These are phyloP conservation scores for Byasa hedistus DNA, from an alignment of 2,888 invertebrate genomes.

Conservation along the genomic window DNA sequence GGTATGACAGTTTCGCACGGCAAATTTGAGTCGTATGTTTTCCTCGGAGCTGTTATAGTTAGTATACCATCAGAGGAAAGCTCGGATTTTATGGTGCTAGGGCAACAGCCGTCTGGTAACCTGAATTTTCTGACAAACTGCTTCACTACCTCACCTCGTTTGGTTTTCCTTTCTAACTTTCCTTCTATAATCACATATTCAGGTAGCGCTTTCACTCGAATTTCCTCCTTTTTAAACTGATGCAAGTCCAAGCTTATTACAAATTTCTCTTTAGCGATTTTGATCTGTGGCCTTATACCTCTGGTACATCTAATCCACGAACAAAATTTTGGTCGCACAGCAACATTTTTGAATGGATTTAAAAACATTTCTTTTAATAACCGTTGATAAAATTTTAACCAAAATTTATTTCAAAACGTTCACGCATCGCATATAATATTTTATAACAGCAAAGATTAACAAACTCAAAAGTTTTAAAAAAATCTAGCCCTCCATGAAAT, in stretches of 20 bases:
- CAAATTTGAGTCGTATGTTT: slow-evolving; percentile 40
- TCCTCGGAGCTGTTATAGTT: slow-evolving; percentile 55
- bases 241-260: slow-evolving; percentile 59
- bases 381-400: not conserved
- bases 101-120: slow-evolving; percentile 58
- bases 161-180: slow-evolving; percentile 58
- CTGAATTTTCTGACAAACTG: slow-evolving; percentile 63
- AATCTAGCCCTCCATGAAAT: slow-evolving; percentile 1
- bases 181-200: slow-evolving; percentile 67
- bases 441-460: not conserved
- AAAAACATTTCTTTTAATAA: slow-evolving; percentile 34
- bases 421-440: not conserved
- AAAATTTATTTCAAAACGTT: not conserved
- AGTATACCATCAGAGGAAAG: slow-evolving; percentile 56
- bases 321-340: slow-evolving; percentile 37
- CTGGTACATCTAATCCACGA: slow-evolving; percentile 44
- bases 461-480: not conserved
- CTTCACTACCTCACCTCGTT: slow-evolving; percentile 49
- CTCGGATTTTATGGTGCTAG: slow-evolving; percentile 48
- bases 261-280: slow-evolving; percentile 57
- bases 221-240: slow-evolving; percentile 57
- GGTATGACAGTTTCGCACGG: slow-evolving; percentile 51
- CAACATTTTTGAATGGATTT: slow-evolving; percentile 33
- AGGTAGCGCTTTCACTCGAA: slow-evolving; percentile 57
- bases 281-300: slow-evolving; percentile 49